A percentile compares a stretch with the other conserved stretches of the same genome.
Conservation (phyloP, 2,113 vertebrate genomes). For the Platysteira castanea region DNA sequence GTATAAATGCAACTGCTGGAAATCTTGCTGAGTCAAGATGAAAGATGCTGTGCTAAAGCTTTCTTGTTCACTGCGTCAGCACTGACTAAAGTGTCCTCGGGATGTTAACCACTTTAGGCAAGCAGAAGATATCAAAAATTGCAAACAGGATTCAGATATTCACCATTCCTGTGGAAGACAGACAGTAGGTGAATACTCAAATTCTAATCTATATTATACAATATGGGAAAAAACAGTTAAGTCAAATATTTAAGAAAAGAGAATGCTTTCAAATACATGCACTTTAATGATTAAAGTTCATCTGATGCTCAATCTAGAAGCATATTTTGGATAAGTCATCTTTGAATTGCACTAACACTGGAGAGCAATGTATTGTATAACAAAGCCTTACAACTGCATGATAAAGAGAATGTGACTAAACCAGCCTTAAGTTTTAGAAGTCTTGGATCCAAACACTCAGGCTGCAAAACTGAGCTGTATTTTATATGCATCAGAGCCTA, state of each 20-base stretch:
- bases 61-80: background rate
- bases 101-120: background rate
- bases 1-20: background rate
- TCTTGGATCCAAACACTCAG: background rate
- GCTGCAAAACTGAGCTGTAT: background rate
- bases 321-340: background rate
- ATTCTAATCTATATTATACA: background rate
- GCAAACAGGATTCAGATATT: background rate
- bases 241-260: background rate
- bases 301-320: background rate
- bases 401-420: background rate
- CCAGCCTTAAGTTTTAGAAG: background rate
- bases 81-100: background rate
- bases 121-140: background rate
- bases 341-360: background rate
- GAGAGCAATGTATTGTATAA: background rate
- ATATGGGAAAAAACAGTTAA: background rate
- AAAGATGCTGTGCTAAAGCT: background rate
- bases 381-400: background rate
- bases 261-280: background rate
- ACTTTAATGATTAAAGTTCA: background rate
- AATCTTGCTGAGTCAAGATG: conserved; percentile 31
- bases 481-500: conserved; percentile 39
- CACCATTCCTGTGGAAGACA: background rate
- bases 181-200: background rate